Evolutionary conservation across 2,113 vertebrate genomes (phyloP).

Genomic region (Bothrops jararaca): DNA sequence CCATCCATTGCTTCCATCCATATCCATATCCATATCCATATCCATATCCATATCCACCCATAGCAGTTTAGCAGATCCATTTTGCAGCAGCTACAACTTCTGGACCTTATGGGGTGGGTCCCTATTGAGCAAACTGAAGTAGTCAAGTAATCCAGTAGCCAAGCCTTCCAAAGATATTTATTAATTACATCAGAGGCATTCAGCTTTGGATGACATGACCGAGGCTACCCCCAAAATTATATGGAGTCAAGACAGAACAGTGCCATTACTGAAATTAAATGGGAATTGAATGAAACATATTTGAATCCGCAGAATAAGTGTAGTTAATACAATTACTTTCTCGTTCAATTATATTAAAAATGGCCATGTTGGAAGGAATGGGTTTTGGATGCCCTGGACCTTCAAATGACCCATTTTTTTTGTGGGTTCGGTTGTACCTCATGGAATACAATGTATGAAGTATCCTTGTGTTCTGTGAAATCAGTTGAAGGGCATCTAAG

Average conservation of each 20-base stretch:
- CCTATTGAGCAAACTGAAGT: neutral
- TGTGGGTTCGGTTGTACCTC: neutral
- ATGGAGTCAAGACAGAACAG: neutral
- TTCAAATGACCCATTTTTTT: neutral
- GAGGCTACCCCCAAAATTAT: neutral
- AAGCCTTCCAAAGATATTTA: neutral
- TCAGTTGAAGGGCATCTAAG: neutral
- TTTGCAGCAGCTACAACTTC: neutral
- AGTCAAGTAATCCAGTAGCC: neutral
- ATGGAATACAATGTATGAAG: too few species aligned
- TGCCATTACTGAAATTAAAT: neutral
- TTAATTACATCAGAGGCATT: neutral
- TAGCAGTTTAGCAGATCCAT: neutral
- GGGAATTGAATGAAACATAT: neutral
- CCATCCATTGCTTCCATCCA: neutral
- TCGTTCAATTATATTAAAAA: neutral
- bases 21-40: neutral
- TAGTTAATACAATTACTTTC: neutral
- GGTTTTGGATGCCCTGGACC: neutral
- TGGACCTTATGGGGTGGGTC: neutral
- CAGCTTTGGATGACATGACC: neutral
- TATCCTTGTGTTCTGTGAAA: neutral
- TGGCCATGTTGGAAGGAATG: neutral
- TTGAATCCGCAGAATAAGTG: neutral
- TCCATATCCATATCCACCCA: neutral